Base-by-base conservation (phyloP, 2,888 invertebrate genomes). In the Drosophila rubida region DNA sequence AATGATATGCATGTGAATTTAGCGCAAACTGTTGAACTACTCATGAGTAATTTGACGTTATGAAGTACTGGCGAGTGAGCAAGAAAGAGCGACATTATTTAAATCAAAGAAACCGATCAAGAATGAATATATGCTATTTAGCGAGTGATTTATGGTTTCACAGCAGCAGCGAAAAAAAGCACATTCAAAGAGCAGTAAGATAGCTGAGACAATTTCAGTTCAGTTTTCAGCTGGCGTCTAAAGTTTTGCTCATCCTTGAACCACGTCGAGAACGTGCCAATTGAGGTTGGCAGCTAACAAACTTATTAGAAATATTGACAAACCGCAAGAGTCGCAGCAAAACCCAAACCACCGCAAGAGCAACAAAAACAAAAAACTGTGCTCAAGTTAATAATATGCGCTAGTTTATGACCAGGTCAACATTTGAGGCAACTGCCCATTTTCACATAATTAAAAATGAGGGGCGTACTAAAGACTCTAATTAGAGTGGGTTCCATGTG, bases 391-490 rank as follows among this genome's bases (percentile, higher is more conserved):
- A 71, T 79, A 75, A 75, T 68, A 59, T 75, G 54, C 41, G 55
- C 60, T 79, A 71, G 59, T 77, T 77, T 70, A 75, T 67, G 79
- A 37, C 46, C 61, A 63, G 71, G 71, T 78, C 70, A 63, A 66
- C 42, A 42, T 61, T 59, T 41, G 46, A 64, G 64, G 39, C 48
- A 55, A 45, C 27, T 54, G 45, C 57, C 55, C 59, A 71, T 81
- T 75, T 80, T 80, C 80, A 69, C 80, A 80, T 76, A 86, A 86
- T 80, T 86, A 86, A 76, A 71, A 58, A 32, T 59, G 48, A 67
- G 69, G 84, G 84, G 82, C 82, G 79, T 70, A 85, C 78, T 84
- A 81, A 78, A 82, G 70, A 87, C 79, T 87, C 69, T 82, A 75
- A 81, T 81, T 81, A 85, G 83, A 81, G 65, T 66, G 51, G 44